These are phyloP conservation scores for Ptilorrhoa leucosticta DNA, from an alignment of 2,113 vertebrate genomes.

Conservation along the genomic window DNA sequence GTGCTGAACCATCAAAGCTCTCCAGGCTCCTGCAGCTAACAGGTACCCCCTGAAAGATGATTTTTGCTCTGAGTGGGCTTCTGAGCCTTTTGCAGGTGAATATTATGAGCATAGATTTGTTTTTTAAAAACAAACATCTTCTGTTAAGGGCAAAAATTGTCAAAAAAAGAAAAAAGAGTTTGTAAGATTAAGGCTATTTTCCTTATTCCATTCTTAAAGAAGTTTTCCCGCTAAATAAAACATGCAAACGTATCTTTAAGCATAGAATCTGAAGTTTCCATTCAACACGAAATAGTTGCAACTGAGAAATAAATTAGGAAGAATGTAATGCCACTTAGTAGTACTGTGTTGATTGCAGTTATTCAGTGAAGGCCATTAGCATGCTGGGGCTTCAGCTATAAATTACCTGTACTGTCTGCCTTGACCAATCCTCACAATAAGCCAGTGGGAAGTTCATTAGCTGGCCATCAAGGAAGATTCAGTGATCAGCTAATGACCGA, in stretches of 20 bases:
- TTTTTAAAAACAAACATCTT: neutral
- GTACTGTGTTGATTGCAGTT: neutral
- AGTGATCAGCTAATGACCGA: neutral
- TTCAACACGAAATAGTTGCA: neutral
- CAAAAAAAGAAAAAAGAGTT: neutral
- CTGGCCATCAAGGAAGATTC: neutral
- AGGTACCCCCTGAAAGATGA: neutral
- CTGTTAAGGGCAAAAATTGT: neutral
- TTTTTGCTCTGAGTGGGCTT: neutral
- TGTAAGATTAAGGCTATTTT: neutral
- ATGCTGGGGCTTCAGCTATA: neutral
- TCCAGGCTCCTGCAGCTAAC: neutral
- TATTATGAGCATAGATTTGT: neutral
- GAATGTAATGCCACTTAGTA: neutral
- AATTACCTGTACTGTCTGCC: constrained; percentile 14
- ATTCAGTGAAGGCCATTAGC: neutral
- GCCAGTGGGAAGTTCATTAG: constrained; percentile 29
- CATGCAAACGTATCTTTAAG: neutral
- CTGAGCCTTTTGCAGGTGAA: neutral
- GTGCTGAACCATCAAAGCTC: neutral
- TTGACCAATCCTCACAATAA: constrained; percentile 17
- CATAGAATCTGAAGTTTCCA: neutral
- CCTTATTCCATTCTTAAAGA: neutral
- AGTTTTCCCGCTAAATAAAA: neutral
- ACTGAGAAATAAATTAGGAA: neutral